These are phyloP conservation scores for Aproaerema taeniolella DNA, from an alignment of 2,888 invertebrate genomes.

Conservation along the genomic window DNA sequence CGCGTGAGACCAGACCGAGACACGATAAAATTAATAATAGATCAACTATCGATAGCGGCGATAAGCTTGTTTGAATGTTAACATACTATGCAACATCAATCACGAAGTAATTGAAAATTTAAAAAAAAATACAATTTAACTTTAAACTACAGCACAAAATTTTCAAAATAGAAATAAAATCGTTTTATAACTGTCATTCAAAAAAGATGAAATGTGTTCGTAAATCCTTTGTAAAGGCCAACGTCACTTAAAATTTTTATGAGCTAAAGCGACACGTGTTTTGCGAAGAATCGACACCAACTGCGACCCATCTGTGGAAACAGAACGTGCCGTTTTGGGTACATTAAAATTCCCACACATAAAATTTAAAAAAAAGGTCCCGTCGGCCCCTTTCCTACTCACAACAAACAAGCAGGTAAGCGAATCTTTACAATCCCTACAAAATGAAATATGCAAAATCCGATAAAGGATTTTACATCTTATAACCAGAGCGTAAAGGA, in stretches of 20 bases:
- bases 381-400: slow-evolving; percentile 59
- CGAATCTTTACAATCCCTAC: slow-evolving; percentile 67
- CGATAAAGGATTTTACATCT: slow-evolving; percentile 57
- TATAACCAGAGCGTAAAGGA: slow-evolving; percentile 49
- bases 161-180: slow-evolving; percentile 20
- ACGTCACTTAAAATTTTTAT: slow-evolving; percentile 39
- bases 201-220: slow-evolving; percentile 28
- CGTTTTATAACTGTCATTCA: slow-evolving; percentile 10
- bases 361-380: slow-evolving; percentile 66
- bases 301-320: slow-evolving; percentile 64
- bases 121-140: no score
- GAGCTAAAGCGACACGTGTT: slow-evolving; percentile 56
- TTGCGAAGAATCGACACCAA: slow-evolving; percentile 54
- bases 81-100: slow-evolving; percentile 58
- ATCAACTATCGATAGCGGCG: slow-evolving; percentile 54
- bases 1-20: slow-evolving; percentile 35
- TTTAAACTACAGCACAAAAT: slow-evolving; percentile 4
- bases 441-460: slow-evolving; percentile 61
- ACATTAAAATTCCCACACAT: slow-evolving; percentile 75
- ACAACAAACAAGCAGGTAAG: slow-evolving; percentile 76
- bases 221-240: slow-evolving; percentile 24
- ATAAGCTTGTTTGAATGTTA: slow-evolving; percentile 62
- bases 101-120: slow-evolving; percentile 63
- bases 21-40: slow-evolving; percentile 61
- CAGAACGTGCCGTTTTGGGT: slow-evolving; percentile 71